Conservation (phyloP, 2,888 invertebrate species). For the Andrena haemorrhoa region DNA sequence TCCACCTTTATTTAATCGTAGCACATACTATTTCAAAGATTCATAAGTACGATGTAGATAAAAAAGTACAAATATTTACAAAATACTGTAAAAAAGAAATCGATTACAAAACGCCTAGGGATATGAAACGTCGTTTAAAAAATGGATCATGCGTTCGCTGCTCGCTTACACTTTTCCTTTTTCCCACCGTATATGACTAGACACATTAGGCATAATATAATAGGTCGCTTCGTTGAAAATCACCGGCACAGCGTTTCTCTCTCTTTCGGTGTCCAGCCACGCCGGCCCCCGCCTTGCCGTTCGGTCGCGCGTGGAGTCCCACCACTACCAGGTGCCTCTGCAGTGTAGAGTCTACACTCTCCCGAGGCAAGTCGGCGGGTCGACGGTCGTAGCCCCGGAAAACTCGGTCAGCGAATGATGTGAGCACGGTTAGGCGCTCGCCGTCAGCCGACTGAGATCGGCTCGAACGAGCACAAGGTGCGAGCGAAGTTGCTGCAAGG, state of each 20-base stretch:
- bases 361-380: constrained; percentile 24
- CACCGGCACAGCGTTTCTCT: constrained; percentile 35
- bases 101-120: constrained; percentile 68
- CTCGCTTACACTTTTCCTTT: constrained; percentile 54
- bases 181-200: constrained; percentile 72
- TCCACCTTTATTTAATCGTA: constrained; percentile 73
- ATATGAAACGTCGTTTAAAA: constrained; percentile 72
- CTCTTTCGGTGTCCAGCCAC: constrained; percentile 18
- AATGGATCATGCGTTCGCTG: constrained; percentile 68
- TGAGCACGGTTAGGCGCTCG: constrained; percentile 55
- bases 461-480: constrained; percentile 53
- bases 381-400: constrained; percentile 29
- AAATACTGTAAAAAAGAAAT: constrained; percentile 78
- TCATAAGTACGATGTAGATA: constrained; percentile 76
- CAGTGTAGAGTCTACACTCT: no score
- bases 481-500: constrained; percentile 62
- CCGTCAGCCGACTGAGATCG: constrained; percentile 41
- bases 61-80: constrained; percentile 83
- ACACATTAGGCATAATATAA: constrained; percentile 65
- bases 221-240: constrained; percentile 62
- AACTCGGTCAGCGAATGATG: constrained; percentile 63
- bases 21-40: constrained; percentile 75
- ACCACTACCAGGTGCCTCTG: no score
- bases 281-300: constrained; percentile 15
- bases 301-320: background rate